Percentiles rank a stretch among this genome's conserved stretches.
These are phyloP conservation scores for Hycleus cichorii DNA, from an alignment of 1,140 invertebrate genomes.

Conservation along the genomic window DNA sequence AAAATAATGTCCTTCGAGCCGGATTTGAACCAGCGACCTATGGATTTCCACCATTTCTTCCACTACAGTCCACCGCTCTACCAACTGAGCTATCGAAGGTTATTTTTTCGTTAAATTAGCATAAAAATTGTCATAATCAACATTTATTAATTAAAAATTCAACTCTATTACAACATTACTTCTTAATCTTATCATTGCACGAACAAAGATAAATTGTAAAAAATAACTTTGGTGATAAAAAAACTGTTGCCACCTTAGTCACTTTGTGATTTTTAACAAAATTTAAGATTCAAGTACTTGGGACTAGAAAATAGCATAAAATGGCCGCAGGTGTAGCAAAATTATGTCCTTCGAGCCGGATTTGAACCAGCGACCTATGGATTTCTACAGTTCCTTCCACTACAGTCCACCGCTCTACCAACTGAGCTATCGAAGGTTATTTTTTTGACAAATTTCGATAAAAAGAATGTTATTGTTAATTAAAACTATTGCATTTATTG, in stretches of 20 bases:
- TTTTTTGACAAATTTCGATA: background rate
- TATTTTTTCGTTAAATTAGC: background rate
- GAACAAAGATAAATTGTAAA: no score
- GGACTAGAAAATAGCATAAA: no score
- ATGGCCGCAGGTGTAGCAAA: background rate
- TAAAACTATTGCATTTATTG: no score
- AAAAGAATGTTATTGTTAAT: no score
- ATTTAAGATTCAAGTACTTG: no score
- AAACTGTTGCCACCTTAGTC: no score
- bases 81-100: slow-evolving; percentile 81
- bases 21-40: slow-evolving; percentile 34
- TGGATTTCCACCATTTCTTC: slow-evolving; percentile 25
- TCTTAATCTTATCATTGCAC: no score
- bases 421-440: slow-evolving; percentile 27
- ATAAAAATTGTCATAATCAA: background rate
- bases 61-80: slow-evolving; percentile 81
- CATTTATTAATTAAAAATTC: no score
- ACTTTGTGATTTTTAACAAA: no score
- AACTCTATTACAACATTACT: no score
- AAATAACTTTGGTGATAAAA: no score
- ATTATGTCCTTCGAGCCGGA: slow-evolving; percentile 55
- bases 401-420: slow-evolving; percentile 86
- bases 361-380: slow-evolving; percentile 64
- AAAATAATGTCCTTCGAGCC: slow-evolving; percentile 24
- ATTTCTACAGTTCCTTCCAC: slow-evolving; percentile 41